phyloP scores from a whole-genome alignment of 2,113 vertebrate species.

The Xenopus borealis region DNA sequence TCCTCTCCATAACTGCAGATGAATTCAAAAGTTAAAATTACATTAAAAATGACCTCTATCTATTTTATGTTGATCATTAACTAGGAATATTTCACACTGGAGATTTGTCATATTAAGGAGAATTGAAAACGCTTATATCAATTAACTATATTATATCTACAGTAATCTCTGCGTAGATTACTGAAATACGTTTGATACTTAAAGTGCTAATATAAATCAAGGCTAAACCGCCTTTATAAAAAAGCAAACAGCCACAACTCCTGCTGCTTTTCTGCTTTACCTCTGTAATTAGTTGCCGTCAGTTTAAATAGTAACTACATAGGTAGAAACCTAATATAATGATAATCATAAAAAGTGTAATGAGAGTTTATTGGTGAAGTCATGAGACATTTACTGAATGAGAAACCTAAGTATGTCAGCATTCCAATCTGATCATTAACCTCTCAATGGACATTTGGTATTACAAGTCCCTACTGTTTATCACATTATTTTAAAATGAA shows the following conservation, averaged over 20 bases:
- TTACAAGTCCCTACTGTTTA: background rate
- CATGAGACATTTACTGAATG: conserved; percentile 25
- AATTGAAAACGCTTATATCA: conserved; percentile 81
- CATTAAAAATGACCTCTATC: conserved; percentile 83
- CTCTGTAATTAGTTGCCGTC: conserved; percentile 32
- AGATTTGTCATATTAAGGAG: conserved; percentile 82
- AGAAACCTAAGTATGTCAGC: background rate
- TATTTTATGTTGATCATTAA: conserved; percentile 86
- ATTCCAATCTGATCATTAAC: background rate
- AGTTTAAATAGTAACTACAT: conserved; percentile 43
- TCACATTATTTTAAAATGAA: background rate
- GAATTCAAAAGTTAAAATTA: conserved; percentile 81
- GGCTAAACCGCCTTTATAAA: conserved; percentile 41
- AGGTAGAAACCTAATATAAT: conserved; percentile 34
- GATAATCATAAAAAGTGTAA: conserved; percentile 36
- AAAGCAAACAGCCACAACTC: conserved; percentile 24
- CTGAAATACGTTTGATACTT: conserved; percentile 72
- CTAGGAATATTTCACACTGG: conserved; percentile 80
- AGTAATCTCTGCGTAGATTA: conserved; percentile 77
- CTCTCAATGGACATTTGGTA: background rate
- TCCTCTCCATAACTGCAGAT: conserved; percentile 68
- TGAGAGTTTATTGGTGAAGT: conserved; percentile 33
- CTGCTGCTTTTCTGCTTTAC: conserved; percentile 10
- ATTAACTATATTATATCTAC: conserved; percentile 76
- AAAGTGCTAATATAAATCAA: conserved; percentile 68